Percentiles rank a stretch among this genome's conserved stretches.
Conservation (phyloP, 64 coral and sea anemone genomes). For the Stichodactyla mertensii region DNA sequence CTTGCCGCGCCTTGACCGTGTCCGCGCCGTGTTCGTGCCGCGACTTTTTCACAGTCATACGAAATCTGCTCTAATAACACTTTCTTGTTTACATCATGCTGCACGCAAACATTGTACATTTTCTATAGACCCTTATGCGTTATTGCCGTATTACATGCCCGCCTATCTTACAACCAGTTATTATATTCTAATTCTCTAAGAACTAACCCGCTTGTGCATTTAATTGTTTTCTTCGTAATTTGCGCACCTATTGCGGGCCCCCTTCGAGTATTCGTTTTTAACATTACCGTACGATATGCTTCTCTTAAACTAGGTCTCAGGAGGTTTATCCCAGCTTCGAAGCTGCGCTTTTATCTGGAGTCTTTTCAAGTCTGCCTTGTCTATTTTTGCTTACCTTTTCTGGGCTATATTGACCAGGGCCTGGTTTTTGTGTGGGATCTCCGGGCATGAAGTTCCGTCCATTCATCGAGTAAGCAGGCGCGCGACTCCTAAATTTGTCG, state of each 20-base stretch:
- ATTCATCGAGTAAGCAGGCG: slow-evolving; percentile 62
- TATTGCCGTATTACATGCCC: not conserved
- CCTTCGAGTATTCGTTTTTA: not conserved
- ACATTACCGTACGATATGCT: not conserved
- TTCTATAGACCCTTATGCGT: not conserved
- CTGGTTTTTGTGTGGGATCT: slow-evolving; percentile 55
- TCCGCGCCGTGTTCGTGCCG: too few species aligned
- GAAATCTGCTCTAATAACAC: too few species aligned
- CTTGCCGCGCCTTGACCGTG: too few species aligned
- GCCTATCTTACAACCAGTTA: not conserved
- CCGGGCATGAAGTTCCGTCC: slow-evolving; percentile 59
- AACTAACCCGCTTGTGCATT: too few species aligned
- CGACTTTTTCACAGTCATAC: too few species aligned
- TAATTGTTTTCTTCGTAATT: not conserved
- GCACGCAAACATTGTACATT: not conserved
- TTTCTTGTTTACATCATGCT: not conserved
- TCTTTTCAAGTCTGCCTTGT: not conserved
- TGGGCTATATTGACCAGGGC: slow-evolving; percentile 53
- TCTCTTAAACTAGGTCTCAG: not conserved
- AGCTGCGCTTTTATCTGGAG: not conserved
- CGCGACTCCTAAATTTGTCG: slow-evolving; percentile 12
- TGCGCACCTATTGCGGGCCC: not conserved
- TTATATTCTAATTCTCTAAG: not conserved
- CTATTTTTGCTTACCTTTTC: slow-evolving; percentile 37
- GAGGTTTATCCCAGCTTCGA: not conserved